Percentiles rank a stretch among this genome's conserved stretches.
Evolutionary conservation across 2,888 invertebrate species (phyloP).

Genomic region (Euphydryas editha): DNA sequence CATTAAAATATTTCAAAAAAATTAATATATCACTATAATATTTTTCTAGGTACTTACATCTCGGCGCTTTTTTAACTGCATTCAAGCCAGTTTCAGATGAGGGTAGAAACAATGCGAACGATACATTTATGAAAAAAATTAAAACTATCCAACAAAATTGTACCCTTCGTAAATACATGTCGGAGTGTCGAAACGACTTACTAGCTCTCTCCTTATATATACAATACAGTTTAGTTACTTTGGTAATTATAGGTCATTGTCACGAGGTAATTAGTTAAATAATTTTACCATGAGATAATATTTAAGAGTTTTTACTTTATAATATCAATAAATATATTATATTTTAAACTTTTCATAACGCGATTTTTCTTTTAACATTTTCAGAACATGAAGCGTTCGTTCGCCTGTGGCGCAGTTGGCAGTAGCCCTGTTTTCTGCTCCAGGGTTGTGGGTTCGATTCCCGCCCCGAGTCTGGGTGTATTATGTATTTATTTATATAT

Average conservation of each 20-base stretch:
- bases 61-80: slow-evolving; percentile 67
- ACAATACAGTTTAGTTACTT: not conserved
- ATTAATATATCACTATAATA: not conserved
- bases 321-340: not conserved
- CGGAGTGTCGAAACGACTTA: slow-evolving; percentile 6
- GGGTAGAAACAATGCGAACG: slow-evolving; percentile 53
- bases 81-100: slow-evolving; percentile 57
- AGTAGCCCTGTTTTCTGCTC: too few species aligned
- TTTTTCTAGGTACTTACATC: slow-evolving; percentile 61
- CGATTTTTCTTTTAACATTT: too few species aligned
- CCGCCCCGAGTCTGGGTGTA: too few species aligned
- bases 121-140: slow-evolving; percentile 1
- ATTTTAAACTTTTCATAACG: too few species aligned
- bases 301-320: not conserved
- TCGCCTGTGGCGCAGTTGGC: too few species aligned
- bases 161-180: slow-evolving; percentile 50
- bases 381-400: too few species aligned
- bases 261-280: slow-evolving; percentile 53
- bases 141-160: slow-evolving; percentile 42
- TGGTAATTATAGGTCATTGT: slow-evolving; percentile 64
- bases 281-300: slow-evolving; percentile 26
- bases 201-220: slow-evolving; percentile 21
- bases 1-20: not conserved
- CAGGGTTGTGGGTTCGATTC: too few species aligned
- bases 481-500: too few species aligned